Conservation (phyloP, 1,140 invertebrate genomes). For the Lycorma delicatula region DNA sequence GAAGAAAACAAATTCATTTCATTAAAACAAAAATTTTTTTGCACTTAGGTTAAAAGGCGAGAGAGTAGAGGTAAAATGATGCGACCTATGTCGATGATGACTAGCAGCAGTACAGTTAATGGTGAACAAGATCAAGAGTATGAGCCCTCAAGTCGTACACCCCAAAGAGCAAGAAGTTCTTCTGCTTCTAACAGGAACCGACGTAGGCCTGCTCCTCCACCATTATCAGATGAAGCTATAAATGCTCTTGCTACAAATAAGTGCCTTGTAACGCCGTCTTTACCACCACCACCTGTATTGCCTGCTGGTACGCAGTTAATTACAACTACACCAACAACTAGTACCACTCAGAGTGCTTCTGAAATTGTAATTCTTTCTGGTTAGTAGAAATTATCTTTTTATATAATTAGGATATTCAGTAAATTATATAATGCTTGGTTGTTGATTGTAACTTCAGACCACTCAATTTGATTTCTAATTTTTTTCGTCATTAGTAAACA, state of each 20-base stretch:
- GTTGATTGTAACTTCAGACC: too few species aligned
- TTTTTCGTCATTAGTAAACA: too few species aligned
- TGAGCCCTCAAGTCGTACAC: neutral
- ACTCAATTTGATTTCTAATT: too few species aligned
- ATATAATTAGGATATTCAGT: too few species aligned
- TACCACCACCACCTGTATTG: neutral
- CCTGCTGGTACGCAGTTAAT: too few species aligned
- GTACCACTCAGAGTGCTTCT: neutral
- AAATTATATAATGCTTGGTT: too few species aligned
- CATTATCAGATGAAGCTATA: constrained; percentile 26
- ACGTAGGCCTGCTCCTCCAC: constrained; percentile 28
- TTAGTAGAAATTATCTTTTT: too few species aligned
- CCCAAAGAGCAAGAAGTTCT: constrained; percentile 27
- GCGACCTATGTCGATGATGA: constrained; percentile 23
- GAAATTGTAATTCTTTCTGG: constrained; percentile 2
- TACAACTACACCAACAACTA: too few species aligned
- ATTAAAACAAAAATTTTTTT: too few species aligned
- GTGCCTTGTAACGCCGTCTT: neutral
- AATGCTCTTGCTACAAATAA: constrained; percentile 21
- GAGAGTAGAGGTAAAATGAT: constrained; percentile 1
- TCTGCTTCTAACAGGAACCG: constrained; percentile 30
- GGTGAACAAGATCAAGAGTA: constrained; percentile 9
- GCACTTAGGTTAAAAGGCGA: too few species aligned
- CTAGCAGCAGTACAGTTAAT: constrained; percentile 10
- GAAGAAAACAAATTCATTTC: too few species aligned